Evolutionary conservation across 2,113 vertebrate genomes (phyloP).

Genomic region (Alligator sinensis): DNA sequence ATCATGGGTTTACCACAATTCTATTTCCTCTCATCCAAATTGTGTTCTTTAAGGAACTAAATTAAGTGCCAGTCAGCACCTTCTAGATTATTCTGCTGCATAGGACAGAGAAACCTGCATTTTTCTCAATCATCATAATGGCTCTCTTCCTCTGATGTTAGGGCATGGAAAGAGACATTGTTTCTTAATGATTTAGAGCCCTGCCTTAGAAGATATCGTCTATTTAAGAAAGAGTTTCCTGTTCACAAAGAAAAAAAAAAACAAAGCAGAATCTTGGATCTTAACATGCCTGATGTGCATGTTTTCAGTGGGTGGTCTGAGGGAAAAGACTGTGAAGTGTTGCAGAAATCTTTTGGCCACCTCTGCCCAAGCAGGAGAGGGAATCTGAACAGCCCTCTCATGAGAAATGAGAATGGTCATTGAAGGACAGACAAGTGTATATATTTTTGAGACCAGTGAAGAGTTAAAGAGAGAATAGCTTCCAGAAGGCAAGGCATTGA

Average conservation of each 20-base stretch:
- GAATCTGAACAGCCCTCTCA: background rate
- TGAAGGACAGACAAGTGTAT: background rate
- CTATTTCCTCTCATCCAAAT: background rate
- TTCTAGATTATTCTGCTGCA: background rate
- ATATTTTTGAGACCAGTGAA: background rate
- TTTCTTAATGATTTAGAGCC: background rate
- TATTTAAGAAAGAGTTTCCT: background rate
- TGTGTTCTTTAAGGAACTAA: background rate
- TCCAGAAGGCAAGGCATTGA: background rate
- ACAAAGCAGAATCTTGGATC: background rate
- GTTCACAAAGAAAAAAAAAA: background rate
- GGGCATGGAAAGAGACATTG: background rate
- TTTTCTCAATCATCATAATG: background rate
- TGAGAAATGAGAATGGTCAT: background rate
- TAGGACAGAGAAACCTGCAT: background rate
- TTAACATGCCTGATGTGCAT: background rate
- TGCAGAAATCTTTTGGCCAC: background rate
- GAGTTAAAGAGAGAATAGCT: background rate
- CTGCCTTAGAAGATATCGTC: background rate
- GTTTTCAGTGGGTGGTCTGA: background rate
- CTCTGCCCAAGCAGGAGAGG: background rate
- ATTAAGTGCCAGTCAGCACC: background rate
- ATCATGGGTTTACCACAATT: background rate
- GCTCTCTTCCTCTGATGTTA: background rate
- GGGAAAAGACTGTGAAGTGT: background rate